Conservation (phyloP, 2,113 vertebrate species). For the Dipodomys stephensi region DNA sequence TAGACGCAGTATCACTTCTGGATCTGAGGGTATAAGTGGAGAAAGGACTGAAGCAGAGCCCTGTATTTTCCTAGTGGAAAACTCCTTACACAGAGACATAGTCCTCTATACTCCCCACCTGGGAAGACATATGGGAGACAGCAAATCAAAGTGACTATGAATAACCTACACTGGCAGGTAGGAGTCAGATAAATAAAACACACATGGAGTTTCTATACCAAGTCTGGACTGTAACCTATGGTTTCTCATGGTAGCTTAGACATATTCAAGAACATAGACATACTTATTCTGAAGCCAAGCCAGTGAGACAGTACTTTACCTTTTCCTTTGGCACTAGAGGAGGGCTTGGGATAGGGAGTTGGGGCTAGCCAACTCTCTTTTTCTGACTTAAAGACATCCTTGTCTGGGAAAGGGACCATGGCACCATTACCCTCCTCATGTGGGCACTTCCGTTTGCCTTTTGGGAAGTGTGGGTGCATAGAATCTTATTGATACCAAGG, state of each 20-base stretch:
- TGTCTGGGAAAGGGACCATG: not conserved
- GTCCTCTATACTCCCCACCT: not conserved
- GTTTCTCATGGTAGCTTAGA: constrained; percentile 3
- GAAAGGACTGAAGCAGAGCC: not conserved
- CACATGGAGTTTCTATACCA: not conserved
- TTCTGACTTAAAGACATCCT: constrained; percentile 15
- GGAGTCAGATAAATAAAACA: not conserved
- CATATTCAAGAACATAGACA: not conserved
- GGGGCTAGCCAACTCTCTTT: not conserved
- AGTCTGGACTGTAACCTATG: not conserved
- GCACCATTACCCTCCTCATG: not conserved
- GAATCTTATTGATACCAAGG: not conserved
- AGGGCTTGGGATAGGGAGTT: not conserved
- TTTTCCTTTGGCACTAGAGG: not conserved
- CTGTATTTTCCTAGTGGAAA: not conserved
- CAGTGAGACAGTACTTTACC: not conserved
- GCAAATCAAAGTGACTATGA: constrained; percentile 47
- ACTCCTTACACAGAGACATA: constrained; percentile 15
- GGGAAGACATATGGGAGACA: not conserved
- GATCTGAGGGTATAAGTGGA: not conserved
- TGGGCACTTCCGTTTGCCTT: not conserved
- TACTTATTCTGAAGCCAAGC: not conserved
- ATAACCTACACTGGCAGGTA: not conserved
- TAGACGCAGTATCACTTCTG: not conserved
- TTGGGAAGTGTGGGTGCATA: not conserved